phyloP scores from a whole-genome alignment of 2,797 vertebrate genomes.

The Tangara arthus region DNA sequence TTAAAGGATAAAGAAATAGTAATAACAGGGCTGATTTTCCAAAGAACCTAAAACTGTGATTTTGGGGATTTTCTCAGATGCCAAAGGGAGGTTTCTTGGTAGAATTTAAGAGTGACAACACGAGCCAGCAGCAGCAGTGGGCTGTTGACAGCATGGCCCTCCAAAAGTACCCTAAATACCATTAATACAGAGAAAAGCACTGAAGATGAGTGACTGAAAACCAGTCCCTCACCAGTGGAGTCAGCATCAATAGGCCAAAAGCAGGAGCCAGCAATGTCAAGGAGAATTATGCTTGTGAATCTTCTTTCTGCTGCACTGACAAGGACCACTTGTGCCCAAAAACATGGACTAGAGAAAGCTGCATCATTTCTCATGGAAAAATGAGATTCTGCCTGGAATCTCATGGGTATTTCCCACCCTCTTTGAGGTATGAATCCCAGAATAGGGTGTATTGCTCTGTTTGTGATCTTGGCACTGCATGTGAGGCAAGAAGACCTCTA shows the following conservation, averaged over 20 bases:
- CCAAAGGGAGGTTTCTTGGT: neutral
- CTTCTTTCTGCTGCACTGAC: no score
- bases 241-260: neutral
- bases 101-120: neutral
- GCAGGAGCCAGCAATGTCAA: neutral
- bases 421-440: neutral
- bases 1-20: slow-evolving; percentile 46
- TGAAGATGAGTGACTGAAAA: neutral
- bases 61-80: slow-evolving; percentile 31
- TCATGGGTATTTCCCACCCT: neutral
- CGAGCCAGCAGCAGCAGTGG: neutral
- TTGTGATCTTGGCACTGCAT: neutral
- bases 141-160: neutral
- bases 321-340: neutral
- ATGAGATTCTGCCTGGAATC: neutral
- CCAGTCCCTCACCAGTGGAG: neutral
- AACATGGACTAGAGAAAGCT: neutral
- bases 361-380: rapidly evolving
- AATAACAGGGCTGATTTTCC: slow-evolving; percentile 31
- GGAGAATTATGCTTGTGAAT: neutral
- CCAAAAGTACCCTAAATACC: neutral
- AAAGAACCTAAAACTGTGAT: slow-evolving; percentile 25
- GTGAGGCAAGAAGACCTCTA: neutral
- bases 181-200: neutral
- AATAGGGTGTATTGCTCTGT: neutral